These are phyloP conservation scores for Syrphus vitripennis DNA, from an alignment of 2,888 invertebrate genomes.

Conservation along the genomic window DNA sequence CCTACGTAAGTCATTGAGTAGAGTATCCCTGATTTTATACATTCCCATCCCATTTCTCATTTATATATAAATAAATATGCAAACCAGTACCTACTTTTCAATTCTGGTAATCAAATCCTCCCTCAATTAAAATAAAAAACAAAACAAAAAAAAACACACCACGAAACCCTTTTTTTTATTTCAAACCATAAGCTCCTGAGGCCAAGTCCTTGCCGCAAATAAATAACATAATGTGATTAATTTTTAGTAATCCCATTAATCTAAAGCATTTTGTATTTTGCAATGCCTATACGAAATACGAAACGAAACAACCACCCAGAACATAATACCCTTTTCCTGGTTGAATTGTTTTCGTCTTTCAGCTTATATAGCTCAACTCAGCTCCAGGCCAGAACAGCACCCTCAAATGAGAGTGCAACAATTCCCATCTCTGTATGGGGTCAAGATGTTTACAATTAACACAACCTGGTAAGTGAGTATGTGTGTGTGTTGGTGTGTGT, in stretches of 20 bases:
- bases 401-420: slow-evolving; percentile 17
- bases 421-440: slow-evolving; percentile 56
- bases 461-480: slow-evolving; percentile 33
- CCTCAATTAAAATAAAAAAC: neutral
- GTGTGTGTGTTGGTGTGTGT: slow-evolving; percentile 6
- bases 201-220: slow-evolving; percentile 49
- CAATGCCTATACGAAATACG: too few relatives aligned
- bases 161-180: neutral
- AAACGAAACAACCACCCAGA: slow-evolving; percentile 7
- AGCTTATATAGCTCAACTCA: neutral
- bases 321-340: slow-evolving; percentile 19
- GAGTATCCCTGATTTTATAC: neutral
- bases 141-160: neutral
- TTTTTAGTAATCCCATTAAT: slow-evolving; percentile 64
- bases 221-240: slow-evolving; percentile 64
- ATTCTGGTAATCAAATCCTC: neutral
- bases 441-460: slow-evolving; percentile 71
- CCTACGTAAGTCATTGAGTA: too few relatives aligned
- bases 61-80: neutral
- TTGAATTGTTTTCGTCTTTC: neutral
- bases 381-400: neutral
- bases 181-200: slow-evolving; percentile 32
- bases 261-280: slow-evolving; percentile 44
- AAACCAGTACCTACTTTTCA: neutral
- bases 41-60: neutral